A percentile compares a stretch with the other conserved stretches of the same genome.
phyloP scores from a whole-genome alignment of 2,888 invertebrate species.

The Callosobruchus maculatus region DNA sequence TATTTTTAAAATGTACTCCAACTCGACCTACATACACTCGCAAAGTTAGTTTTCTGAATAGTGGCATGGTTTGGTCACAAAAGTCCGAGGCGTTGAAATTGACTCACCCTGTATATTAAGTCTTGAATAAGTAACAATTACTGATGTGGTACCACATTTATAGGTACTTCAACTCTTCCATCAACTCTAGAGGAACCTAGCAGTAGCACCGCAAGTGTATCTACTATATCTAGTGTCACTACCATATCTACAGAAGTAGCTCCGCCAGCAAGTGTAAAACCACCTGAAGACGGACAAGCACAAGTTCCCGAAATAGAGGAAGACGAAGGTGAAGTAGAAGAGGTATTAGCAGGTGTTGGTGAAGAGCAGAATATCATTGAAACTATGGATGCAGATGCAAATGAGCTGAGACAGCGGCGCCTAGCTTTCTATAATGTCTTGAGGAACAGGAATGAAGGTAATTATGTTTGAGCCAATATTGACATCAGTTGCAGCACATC shows the following conservation, averaged over 20 bases:
- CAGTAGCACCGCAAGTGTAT: background rate
- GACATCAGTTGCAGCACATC: too few species aligned
- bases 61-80: too few species aligned
- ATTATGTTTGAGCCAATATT: too few species aligned
- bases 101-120: too few species aligned
- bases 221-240: too few species aligned
- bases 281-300: slow-evolving; percentile 18
- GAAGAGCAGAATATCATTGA: slow-evolving; percentile 49
- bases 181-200: background rate
- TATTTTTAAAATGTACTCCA: too few species aligned
- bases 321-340: slow-evolving; percentile 5
- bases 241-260: slow-evolving; percentile 1
- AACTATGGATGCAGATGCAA: slow-evolving; percentile 57
- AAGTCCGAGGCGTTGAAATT: too few species aligned
- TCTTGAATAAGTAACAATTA: too few species aligned
- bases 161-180: slow-evolving; percentile 32
- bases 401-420: slow-evolving; percentile 45
- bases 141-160: background rate
- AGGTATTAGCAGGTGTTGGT: background rate
- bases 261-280: slow-evolving; percentile 21
- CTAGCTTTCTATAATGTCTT: slow-evolving; percentile 39
- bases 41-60: too few species aligned
- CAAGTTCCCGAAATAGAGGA: background rate
- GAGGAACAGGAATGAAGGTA: slow-evolving; percentile 1
- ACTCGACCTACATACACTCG: too few species aligned